Conservation (phyloP, 2,888 invertebrate genomes). For the Nemotelus pantherinus region DNA sequence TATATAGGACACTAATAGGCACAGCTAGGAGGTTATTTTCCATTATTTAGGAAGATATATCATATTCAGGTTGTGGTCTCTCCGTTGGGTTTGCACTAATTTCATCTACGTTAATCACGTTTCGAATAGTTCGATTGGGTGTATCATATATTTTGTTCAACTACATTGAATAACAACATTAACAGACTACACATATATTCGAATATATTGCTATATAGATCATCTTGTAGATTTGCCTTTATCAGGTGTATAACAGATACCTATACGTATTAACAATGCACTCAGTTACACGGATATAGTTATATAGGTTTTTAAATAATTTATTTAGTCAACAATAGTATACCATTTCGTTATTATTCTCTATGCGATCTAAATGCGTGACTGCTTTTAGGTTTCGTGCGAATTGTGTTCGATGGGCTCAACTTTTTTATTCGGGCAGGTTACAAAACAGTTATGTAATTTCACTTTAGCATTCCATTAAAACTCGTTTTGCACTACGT, state of each 20-base stretch:
- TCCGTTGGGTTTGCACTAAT: conserved; percentile 30
- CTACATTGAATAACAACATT: conserved; percentile 43
- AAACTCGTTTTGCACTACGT: conserved; percentile 22
- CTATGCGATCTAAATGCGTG: conserved; percentile 35
- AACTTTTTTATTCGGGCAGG: conserved; percentile 45
- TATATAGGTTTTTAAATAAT: conserved; percentile 25
- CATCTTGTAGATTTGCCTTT: conserved; percentile 31
- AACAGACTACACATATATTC: conserved; percentile 47
- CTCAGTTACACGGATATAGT: conserved; percentile 12
- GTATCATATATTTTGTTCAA: conserved; percentile 38
- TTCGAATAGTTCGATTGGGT: not conserved
- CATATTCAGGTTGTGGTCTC: not conserved
- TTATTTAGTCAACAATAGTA: conserved; percentile 44
- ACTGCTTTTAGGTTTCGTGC: conserved; percentile 29
- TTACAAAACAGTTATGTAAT: conserved; percentile 50
- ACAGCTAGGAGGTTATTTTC: conserved; percentile 49
- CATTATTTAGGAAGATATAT: conserved; percentile 24
- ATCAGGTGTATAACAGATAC: conserved; percentile 25
- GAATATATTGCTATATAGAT: conserved; percentile 29
- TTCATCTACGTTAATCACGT: conserved; percentile 32
- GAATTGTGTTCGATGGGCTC: conserved; percentile 45
- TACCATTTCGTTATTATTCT: conserved; percentile 38
- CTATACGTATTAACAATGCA: conserved; percentile 21
- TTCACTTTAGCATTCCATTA: conserved; percentile 33
- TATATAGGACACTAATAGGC: conserved; percentile 47